A percentile compares a stretch with the other conserved stretches of the same genome.
Evolutionary conservation across 2,113 vertebrate species (phyloP).

Genomic region (Pachyramphus minor): DNA sequence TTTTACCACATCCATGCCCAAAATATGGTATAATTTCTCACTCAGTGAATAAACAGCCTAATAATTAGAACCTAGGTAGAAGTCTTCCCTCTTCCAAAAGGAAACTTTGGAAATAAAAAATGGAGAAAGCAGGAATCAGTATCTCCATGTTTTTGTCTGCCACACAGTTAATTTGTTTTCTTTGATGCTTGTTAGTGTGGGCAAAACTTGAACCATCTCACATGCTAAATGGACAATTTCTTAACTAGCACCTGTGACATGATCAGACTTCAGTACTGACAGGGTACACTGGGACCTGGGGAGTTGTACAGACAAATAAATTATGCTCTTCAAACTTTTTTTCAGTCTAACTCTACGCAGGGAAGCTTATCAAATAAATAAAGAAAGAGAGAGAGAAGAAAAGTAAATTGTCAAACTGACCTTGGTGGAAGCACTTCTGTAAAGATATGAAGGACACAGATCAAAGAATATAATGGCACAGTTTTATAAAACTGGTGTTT

Average conservation of each 20-base stretch:
- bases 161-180: neutral
- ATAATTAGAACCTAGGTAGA: conserved; percentile 3
- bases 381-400: neutral
- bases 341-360: neutral
- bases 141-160: rapidly evolving
- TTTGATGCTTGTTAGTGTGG: neutral
- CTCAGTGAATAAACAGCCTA: neutral
- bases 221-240: neutral
- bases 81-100: neutral
- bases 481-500: conserved; percentile 4
- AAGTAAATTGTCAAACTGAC: neutral
- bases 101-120: neutral
- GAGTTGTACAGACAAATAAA: neutral
- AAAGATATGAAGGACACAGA: neutral
- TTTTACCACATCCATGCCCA: neutral
- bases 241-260: neutral
- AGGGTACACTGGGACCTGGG: neutral
- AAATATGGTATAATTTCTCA: neutral
- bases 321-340: neutral
- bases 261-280: neutral
- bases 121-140: neutral
- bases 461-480: neutral
- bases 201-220: neutral
- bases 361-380: neutral
- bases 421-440: neutral